Conservation (phyloP, 2,888 invertebrate genomes). For the Scrobipalpa atriplicella region DNA sequence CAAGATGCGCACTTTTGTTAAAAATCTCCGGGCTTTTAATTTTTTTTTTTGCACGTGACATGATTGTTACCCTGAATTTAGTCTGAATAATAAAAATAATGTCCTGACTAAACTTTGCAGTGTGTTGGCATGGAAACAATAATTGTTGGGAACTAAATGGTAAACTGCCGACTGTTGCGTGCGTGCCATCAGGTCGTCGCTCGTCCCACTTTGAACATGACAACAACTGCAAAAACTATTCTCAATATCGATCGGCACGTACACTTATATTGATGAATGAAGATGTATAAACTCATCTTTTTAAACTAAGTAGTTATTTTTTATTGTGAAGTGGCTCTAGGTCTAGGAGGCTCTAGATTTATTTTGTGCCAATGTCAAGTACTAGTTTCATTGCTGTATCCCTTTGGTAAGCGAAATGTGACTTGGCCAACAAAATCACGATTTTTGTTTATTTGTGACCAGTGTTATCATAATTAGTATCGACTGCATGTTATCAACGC, state of each 20-base stretch:
- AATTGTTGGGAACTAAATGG: neutral
- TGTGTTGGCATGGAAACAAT: neutral
- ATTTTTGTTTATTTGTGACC: neutral
- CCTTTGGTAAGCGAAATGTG: no score
- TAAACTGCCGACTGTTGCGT: neutral
- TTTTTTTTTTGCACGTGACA: no score
- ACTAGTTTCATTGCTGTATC: no score
- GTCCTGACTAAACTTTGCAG: no score
- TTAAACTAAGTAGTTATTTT: neutral
- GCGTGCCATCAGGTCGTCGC: neutral
- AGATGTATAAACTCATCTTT: neutral
- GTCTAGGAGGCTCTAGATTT: no score
- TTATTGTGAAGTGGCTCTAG: no score
- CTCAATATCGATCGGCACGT: constrained; percentile 1
- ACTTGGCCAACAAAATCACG: neutral
- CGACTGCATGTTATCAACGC: neutral
- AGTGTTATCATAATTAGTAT: no score
- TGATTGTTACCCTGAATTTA: no score
- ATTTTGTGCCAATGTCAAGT: no score
- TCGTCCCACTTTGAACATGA: neutral
- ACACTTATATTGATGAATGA: neutral
- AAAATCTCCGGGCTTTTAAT: no score
- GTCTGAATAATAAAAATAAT: no score
- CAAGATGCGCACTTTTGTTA: no score
- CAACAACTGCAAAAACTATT: constrained; percentile 1